A percentile compares a stretch with the other conserved stretches of the same genome.
Conservation (phyloP, 1,140 invertebrate genomes). For the Amphibalanus amphitrite region DNA sequence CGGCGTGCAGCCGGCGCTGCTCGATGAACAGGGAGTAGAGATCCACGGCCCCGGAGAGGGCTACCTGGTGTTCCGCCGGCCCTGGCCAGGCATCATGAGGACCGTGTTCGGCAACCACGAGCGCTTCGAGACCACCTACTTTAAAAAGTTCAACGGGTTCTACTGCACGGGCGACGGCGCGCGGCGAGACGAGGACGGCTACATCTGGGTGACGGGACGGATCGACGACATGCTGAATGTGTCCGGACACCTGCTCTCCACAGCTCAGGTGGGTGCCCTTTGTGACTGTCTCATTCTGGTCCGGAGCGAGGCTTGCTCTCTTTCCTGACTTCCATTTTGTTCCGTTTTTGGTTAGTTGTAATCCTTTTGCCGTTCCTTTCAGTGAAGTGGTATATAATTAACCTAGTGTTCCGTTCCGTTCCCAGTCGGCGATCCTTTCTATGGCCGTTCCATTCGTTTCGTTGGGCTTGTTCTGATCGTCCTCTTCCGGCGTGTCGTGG, state of each 20-base stretch:
- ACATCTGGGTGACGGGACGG: slow-evolving; percentile 90
- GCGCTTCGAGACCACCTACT: slow-evolving; percentile 86
- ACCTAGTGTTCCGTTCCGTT: too few species aligned
- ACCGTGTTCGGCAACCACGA: slow-evolving; percentile 81
- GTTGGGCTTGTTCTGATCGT: too few species aligned
- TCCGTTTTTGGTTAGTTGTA: too few species aligned
- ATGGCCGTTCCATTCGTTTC: too few species aligned
- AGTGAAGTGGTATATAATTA: too few species aligned
- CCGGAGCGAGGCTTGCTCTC: too few species aligned
- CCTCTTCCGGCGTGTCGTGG: too few species aligned
- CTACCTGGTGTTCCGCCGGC: slow-evolving; percentile 76
- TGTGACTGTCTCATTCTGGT: too few species aligned
- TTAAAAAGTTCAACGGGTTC: slow-evolving; percentile 84
- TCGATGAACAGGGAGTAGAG: slow-evolving; percentile 72
- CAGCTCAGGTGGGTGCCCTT: slow-evolving; percentile 47
- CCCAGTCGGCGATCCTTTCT: too few species aligned
- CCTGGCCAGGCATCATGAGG: slow-evolving; percentile 96
- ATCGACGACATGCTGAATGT: slow-evolving; percentile 98
- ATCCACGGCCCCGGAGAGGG: slow-evolving; percentile 80
- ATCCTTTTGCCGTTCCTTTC: too few species aligned
- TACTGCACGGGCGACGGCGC: slow-evolving; percentile 86
- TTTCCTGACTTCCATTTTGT: too few species aligned
- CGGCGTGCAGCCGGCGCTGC: slow-evolving; percentile 69
- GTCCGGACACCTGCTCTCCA: slow-evolving; percentile 91
- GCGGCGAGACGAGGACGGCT: slow-evolving; percentile 48